Conservation (phyloP, 2,888 invertebrate genomes). For the Cacoxenus indagator region DNA sequence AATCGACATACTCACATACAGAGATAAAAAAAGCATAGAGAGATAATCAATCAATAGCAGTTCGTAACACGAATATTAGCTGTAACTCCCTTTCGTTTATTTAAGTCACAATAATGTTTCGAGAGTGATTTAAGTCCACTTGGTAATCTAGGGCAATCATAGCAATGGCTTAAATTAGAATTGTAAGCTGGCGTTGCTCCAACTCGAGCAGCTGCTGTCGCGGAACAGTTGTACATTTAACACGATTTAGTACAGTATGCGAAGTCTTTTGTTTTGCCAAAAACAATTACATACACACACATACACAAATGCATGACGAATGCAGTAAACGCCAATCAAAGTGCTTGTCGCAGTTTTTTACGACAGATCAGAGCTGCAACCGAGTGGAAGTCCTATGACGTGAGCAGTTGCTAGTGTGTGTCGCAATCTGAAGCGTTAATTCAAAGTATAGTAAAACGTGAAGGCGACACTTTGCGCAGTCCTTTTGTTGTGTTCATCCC, state of each 20-base stretch:
- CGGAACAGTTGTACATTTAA: background rate
- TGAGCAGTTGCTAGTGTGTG: background rate
- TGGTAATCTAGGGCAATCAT: background rate
- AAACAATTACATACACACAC: background rate
- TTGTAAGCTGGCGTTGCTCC: background rate
- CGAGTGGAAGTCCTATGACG: background rate
- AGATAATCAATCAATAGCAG: no score
- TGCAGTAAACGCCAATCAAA: constrained; percentile 63
- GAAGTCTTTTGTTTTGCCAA: no score
- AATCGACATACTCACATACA: no score
- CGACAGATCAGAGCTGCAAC: constrained; percentile 27
- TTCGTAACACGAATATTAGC: no score
- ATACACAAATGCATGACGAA: constrained; percentile 36
- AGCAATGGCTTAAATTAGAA: background rate
- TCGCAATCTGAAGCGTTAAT: background rate
- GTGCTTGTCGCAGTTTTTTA: constrained; percentile 61
- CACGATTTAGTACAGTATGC: background rate
- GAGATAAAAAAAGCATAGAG: no score
- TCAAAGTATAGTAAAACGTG: background rate
- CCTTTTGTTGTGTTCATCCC: constrained; percentile 1
- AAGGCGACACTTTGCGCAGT: constrained; percentile 34
- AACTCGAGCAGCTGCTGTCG: background rate
- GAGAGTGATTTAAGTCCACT: no score
- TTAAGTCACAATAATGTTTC: no score
- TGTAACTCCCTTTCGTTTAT: no score